Evolutionary conservation across 2,888 invertebrate species (phyloP).

Genomic region (Leptogaster cylindrica): DNA sequence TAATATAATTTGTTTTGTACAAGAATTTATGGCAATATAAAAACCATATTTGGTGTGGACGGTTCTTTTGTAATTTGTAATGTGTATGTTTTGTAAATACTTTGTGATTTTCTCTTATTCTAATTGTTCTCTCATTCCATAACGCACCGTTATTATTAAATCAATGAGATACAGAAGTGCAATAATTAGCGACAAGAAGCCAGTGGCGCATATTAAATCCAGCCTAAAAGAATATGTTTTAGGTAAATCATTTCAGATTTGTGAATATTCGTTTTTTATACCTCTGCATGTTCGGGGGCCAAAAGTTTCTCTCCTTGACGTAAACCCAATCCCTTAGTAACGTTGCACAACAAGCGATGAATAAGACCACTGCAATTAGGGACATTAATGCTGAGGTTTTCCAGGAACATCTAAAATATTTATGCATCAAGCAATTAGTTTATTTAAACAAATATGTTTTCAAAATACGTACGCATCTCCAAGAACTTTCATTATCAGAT

Average conservation of each 20-base stretch:
- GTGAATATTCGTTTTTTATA: constrained; percentile 12
- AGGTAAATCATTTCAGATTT: background rate
- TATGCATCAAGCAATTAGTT: constrained; percentile 14
- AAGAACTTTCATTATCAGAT: constrained; percentile 59
- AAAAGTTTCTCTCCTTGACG: constrained; percentile 59
- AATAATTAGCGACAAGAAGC: constrained; percentile 56
- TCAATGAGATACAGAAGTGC: constrained; percentile 57
- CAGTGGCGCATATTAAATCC: constrained; percentile 58
- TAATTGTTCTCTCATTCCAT: constrained; percentile 58
- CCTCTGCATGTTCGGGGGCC: constrained; percentile 62
- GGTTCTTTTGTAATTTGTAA: constrained; percentile 5
- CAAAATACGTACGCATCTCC: constrained; percentile 56
- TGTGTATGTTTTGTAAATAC: too few relatives aligned
- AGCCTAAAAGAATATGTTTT: constrained; percentile 49
- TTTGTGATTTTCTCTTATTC: constrained; percentile 52
- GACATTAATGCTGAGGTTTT: constrained; percentile 58
- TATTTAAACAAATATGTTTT: constrained; percentile 5
- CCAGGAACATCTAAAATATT: constrained; percentile 56
- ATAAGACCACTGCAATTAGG: constrained; percentile 56
- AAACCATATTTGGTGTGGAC: constrained; percentile 10
- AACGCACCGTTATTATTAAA: constrained; percentile 56
- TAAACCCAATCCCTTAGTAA: constrained; percentile 60
- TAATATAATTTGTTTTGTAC: too few relatives aligned
- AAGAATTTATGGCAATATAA: constrained; percentile 9
- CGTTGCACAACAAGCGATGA: constrained; percentile 55